Base-by-base conservation (phyloP, 1,140 invertebrate species). In the Megalonaias nervosa region DNA sequence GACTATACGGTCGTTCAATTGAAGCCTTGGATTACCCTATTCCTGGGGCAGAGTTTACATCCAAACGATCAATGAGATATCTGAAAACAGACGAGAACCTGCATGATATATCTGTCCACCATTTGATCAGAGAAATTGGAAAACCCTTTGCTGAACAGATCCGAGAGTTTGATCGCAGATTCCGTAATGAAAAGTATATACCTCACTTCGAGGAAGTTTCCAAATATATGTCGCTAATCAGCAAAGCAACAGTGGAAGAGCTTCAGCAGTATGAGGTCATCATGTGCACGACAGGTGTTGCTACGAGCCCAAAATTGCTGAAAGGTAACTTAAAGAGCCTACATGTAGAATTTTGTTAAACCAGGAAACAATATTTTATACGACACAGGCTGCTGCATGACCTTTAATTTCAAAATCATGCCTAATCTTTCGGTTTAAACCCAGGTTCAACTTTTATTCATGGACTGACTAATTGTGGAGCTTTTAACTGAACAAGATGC, bases 261-360 rank as follows among this genome's bases (percentile, higher is more conserved):
- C 21, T 82, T 16, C 19, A 31, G 26, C 38, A 71, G 15, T 64
- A 71, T 74, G 77, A 82, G 13, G 74, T 76, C 21, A 76, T 82
- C 59, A 71, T 82, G 11, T 80, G 77, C 57, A 82, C 81, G 48
- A 68, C 71, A 57, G 65, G 71, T 16, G 58, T 80, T n/a, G 72
- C 57, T 19, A 60, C 68, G 48, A 77, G 65, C 60, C 26, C 21
- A n/a, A 79, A 60, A n/a, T 16, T 73, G 17, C 13, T 70, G 48
- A 58, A 57, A 62, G 57, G 19, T 14, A 56, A 26, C 48, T 17
- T 48, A 48, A 48, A 48, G 3, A 48, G 9, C 6, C 11, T 48
- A 11, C 9, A 48, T 11, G 11, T 48, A 5, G 4, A 48, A 9
- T 48, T 48, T 11, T 48, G 38, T 1, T 48, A 48, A 48, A 11